Evolutionary conservation across 1,140 invertebrate species (phyloP), one percentile per base, ranked within the genome.

Genomic region (Halesus radiatus): DNA sequence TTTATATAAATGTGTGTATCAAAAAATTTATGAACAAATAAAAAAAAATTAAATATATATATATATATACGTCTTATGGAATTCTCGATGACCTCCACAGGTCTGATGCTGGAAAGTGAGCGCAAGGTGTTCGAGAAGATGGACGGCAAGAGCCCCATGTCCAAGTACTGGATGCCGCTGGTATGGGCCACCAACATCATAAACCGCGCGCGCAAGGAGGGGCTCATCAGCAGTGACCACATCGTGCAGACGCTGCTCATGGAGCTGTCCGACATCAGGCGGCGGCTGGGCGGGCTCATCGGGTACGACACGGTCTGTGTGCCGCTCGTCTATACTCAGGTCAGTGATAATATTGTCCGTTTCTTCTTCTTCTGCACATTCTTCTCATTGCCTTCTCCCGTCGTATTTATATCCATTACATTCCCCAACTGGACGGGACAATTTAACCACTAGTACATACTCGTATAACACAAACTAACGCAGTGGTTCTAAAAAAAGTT

Each of bases 281-380:
- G 93, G 85, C 90, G 94, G 84, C 88, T 96, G 79, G 95, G 95
- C 78, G 93, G 94, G 66, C 90, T 97, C 4, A 96, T 96, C 83
- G 95, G 95, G 68, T 99, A 98, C 87, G 98, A 99, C 89, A 99
- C 97, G 85, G 97, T 99, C 84, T 98, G 96, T 86, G 97, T 99
- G 80, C 98, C 98, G 56, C 92, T 99, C 29, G 98, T 99, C 77
- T 99, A 99, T 88, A 99, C 98, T 74, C 98, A 99, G 95, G 98
- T 98, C 86, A 90, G 88, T 82, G 5, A 16, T 64, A 32, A 6
- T 56, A 15, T 64, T 7, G 3, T 0, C 3, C 32, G 7, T 4
- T 4, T 4, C 32, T 37, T 4, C 7, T 45, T 45, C 37, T 32
- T 3, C 5, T 29, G 5, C 5, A 29, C 5, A 3, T 2, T 29